Base-by-base conservation (phyloP, 1,140 invertebrate species). In the Pachyrhynchus sulphureomaculatus region DNA sequence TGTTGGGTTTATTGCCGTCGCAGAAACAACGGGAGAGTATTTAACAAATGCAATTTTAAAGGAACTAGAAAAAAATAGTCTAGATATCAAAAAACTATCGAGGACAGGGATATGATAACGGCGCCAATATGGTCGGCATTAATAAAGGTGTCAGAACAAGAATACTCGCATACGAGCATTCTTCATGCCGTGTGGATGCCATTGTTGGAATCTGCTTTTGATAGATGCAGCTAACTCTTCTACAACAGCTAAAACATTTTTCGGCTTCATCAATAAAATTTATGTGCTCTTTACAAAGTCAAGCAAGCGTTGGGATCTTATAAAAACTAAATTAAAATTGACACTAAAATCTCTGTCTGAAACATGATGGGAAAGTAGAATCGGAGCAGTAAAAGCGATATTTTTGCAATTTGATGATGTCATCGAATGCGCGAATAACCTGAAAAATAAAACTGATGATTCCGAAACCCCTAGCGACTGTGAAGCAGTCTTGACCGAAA, bases 11-110 rank as follows among this genome's bases (percentile, higher is more conserved):
- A 10, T 42, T 42, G 21, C 20, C 21, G 42, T 24, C 8, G 12
- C 21, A n/a, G 42, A 45, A 29, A 45, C 42, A 45, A 45, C 18
- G n/a, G 21, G 18, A 45, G 42, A 45, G n/a, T 45, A 45, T 45
- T 45, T 45, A 15, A 41, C 37, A 41, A 41, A 41, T 4, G 3
- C 24, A 26, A 26, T 26, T 4, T 41, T 41, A 18, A 10, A 29
- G n/a, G 24, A 45, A 29, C 42, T 45, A n/a, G 42, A 45, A 44
- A 45, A 26, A 26, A 45, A 45, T 45, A 21, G 13, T 29, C 15
- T 26, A 24, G 24, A 45, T 45, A 45, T 45, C 24, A 18, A 45
- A 13, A 13, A 17, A 37, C 4, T 37, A n/a, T n/a, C n/a, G n/a
- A n/a, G n/a, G n/a, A n/a, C n/a, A n/a, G n/a, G n/a, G n/a, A n/a